These are phyloP conservation scores for Capromys pilorides DNA, from an alignment of 2,797 vertebrate genomes.

Conservation along the genomic window DNA sequence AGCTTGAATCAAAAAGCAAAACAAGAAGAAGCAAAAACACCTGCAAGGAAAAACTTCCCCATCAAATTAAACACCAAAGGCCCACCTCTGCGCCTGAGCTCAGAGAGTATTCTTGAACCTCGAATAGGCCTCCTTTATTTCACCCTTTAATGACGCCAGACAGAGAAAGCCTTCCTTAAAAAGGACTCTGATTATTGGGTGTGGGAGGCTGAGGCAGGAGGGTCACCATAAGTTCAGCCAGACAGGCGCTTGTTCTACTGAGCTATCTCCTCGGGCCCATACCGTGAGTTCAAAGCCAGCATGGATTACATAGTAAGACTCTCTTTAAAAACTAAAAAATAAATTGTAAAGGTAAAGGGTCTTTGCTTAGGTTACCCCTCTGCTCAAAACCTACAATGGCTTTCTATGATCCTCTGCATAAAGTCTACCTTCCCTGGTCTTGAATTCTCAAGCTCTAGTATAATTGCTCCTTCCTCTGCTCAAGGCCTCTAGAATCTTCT, in stretches of 20 bases:
- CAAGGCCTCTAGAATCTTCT: background rate
- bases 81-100: background rate
- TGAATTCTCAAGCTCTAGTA: background rate
- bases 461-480: background rate
- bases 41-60: background rate
- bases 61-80: background rate
- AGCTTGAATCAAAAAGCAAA: slow-evolving; percentile 18
- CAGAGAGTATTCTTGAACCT: background rate
- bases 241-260: too few species aligned
- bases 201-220: background rate
- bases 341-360: background rate
- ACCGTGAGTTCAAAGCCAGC: background rate
- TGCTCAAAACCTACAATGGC: background rate
- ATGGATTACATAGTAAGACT: background rate
- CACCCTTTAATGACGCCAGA: rapidly evolving
- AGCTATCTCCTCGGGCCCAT: too few species aligned
- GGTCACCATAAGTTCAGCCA: background rate
- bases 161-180: background rate
- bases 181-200: background rate
- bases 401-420: background rate
- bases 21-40: slow-evolving; percentile 2
- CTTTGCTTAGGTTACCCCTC: background rate
- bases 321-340: background rate
- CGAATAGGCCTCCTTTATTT: background rate
- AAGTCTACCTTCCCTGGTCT: background rate